phyloP scores from a whole-genome alignment of 1,140 invertebrate genomes.

The Drosophila bocqueti region DNA sequence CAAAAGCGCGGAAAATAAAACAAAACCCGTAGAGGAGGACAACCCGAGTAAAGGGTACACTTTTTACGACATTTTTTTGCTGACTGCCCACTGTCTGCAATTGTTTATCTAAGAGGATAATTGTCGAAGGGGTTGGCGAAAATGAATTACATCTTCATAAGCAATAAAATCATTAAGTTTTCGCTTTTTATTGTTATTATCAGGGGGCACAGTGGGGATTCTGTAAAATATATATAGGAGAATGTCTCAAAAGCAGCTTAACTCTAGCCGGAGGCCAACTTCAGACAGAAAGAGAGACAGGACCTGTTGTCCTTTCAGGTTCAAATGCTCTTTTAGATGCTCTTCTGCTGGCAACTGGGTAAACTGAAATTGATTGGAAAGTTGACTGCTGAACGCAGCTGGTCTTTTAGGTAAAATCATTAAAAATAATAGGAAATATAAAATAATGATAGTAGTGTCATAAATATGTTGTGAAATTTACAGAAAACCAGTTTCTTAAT shows the following conservation, averaged over 20 bases:
- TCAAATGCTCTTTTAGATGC: background rate
- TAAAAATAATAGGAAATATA: background rate
- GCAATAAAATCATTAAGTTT: slow-evolving; percentile 82
- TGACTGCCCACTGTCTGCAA: slow-evolving; percentile 58
- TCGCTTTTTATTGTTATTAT: slow-evolving; percentile 62
- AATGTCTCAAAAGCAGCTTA: slow-evolving; percentile 51
- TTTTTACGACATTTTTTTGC: slow-evolving; percentile 60
- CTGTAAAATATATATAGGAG: slow-evolving; percentile 9
- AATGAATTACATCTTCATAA: slow-evolving; percentile 82
- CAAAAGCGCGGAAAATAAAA: slow-evolving; percentile 74
- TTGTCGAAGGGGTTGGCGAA: slow-evolving; percentile 73
- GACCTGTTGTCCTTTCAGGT: slow-evolving; percentile 36
- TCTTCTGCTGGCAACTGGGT: slow-evolving; percentile 2
- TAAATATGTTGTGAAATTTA: background rate
- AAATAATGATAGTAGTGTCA: background rate
- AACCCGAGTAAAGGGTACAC: slow-evolving; percentile 19
- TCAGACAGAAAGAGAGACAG: slow-evolving; percentile 2
- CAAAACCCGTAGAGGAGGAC: slow-evolving; percentile 43
- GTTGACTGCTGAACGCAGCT: background rate
- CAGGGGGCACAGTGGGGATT: slow-evolving; percentile 16
- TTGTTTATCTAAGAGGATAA: slow-evolving; percentile 81
- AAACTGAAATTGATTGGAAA: slow-evolving; percentile 18
- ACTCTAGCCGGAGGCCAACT: slow-evolving; percentile 8
- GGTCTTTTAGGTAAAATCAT: background rate
- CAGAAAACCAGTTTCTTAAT: background rate